Evolutionary conservation across 2,888 invertebrate species (phyloP).

Genomic region (Pomacea canaliculata): DNA sequence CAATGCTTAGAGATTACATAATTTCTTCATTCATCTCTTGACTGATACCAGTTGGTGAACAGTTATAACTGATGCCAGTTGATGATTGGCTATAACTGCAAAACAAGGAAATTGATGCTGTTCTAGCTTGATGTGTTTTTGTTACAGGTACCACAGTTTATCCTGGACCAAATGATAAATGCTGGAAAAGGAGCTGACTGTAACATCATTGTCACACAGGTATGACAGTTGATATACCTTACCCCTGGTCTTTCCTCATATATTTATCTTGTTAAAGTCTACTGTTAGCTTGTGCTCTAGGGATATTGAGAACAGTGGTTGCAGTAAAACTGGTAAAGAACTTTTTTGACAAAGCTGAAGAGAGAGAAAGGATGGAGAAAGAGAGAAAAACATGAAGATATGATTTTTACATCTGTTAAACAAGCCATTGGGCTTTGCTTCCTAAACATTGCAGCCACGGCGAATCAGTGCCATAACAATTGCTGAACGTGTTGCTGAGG

Average conservation of each 20-base stretch:
- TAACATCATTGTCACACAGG: slow-evolving; percentile 88
- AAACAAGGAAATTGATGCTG: background rate
- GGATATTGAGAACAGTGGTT: too few relatives aligned
- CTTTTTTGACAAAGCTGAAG: background rate
- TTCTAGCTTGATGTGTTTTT: background rate
- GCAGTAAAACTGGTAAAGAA: background rate
- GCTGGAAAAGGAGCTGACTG: slow-evolving; percentile 80
- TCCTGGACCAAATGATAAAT: slow-evolving; percentile 83
- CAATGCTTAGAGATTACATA: too few relatives aligned
- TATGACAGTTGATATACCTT: slow-evolving; percentile 31
- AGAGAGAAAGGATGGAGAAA: background rate
- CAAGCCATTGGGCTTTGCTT: background rate
- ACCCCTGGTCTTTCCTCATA: too few relatives aligned
- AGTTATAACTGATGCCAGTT: too few relatives aligned
- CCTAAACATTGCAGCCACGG: slow-evolving; percentile 76
- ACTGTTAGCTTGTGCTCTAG: background rate
- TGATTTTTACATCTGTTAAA: background rate
- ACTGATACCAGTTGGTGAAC: too few relatives aligned
- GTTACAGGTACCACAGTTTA: slow-evolving; percentile 86
- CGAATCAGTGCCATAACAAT: slow-evolving; percentile 97
- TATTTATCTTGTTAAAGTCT: background rate
- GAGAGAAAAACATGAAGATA: too few relatives aligned
- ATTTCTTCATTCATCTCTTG: too few relatives aligned
- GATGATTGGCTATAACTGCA: background rate
- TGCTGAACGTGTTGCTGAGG: slow-evolving; percentile 91